Base-by-base conservation (phyloP, 2,113 vertebrate species). In the Hippolais icterina region DNA sequence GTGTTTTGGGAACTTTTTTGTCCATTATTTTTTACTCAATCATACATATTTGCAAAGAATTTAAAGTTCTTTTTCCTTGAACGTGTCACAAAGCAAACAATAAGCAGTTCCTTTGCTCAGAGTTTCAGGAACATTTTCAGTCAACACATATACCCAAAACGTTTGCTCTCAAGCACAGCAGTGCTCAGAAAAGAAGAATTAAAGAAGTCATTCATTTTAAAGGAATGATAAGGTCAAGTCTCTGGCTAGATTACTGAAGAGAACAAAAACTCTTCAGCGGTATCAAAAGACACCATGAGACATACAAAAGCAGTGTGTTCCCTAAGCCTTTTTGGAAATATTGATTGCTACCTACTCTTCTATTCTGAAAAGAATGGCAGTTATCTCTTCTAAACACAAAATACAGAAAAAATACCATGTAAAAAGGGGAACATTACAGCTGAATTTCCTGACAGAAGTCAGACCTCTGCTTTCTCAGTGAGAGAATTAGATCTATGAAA, bases 311-410 rank as follows among this genome's bases (percentile, higher is more conserved):
- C 75, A 61, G 61, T 52, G 72, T 81, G 68, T 70, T 95, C 44
- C 22, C 53, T 60, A 47, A 80, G 95, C 54, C 54, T 86, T 95
- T 90, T 96, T 85, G 29, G 16, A 89, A 91, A 53, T 82, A 96
- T 83, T 92, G 91, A 97, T 97, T 95, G 79, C 59, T 90, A 89
- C 91, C 89, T 85, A 69, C 70, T 76, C 74, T 79, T 47, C 52
- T 87, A 5, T 77, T 96, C 70, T 89, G 70, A 84, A 93, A 85
- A 91, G 42, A 20, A 65, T 76, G 28, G 52, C 79, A 94, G 35
- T 74, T 94, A 75, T 77, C 83, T 90, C 64, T 44, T 95, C 91
- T 87, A 84, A 95, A 93, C 5, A 9, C 41, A 92, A 91, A 75
- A 87, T 87, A 59, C 37, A 80, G 50, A 80, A 89, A 78, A 83